Percentiles rank a stretch among this genome's conserved stretches.
Evolutionary conservation across 2,888 invertebrate genomes (phyloP).

Genomic region (Tetanocera ferruginea): DNA sequence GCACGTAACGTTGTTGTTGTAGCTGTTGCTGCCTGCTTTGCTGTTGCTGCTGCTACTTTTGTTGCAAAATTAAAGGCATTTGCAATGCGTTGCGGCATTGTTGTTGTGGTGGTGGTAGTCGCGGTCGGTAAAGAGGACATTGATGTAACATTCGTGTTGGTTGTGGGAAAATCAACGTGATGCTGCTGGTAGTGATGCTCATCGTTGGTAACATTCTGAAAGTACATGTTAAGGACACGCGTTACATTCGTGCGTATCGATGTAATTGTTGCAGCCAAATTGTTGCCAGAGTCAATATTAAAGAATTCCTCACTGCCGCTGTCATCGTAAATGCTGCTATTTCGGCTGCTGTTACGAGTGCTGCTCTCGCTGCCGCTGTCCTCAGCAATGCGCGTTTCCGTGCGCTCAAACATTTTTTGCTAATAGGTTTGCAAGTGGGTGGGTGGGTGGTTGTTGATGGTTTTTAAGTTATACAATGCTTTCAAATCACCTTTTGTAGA

Average conservation of each 20-base stretch:
- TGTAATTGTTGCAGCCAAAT: slow-evolving; percentile 52
- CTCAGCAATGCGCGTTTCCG: not conserved
- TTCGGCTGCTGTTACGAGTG: slow-evolving; percentile 32
- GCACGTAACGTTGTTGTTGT: slow-evolving; percentile 20
- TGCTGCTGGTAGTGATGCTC: slow-evolving; percentile 27
- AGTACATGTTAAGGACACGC: slow-evolving; percentile 52
- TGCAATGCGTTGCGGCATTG: slow-evolving; percentile 43
- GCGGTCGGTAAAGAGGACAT: slow-evolving; percentile 30
- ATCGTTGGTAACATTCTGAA: slow-evolving; percentile 49
- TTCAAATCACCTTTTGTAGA: slow-evolving; percentile 24
- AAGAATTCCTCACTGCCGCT: slow-evolving; percentile 23
- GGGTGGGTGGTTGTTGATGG: too few relatives aligned
- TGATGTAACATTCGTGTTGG: slow-evolving; percentile 18
- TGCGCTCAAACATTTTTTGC: slow-evolving; percentile 10
- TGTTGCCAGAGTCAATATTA: slow-evolving; percentile 38
- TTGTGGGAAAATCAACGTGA: not conserved
- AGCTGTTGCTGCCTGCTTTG: slow-evolving; percentile 32
- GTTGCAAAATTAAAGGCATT: slow-evolving; percentile 37
- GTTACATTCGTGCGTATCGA: slow-evolving; percentile 55
- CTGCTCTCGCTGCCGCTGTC: slow-evolving; percentile 8
- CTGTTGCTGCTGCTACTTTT: slow-evolving; percentile 39
- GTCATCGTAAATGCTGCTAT: slow-evolving; percentile 5
- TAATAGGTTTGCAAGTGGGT: too few relatives aligned
- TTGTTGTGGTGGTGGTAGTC: slow-evolving; percentile 46
- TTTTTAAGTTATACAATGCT: not conserved